Percentiles rank a stretch among this genome's conserved stretches.
Conservation (phyloP, 2,888 invertebrate genomes). For the Panzeria rudis region DNA sequence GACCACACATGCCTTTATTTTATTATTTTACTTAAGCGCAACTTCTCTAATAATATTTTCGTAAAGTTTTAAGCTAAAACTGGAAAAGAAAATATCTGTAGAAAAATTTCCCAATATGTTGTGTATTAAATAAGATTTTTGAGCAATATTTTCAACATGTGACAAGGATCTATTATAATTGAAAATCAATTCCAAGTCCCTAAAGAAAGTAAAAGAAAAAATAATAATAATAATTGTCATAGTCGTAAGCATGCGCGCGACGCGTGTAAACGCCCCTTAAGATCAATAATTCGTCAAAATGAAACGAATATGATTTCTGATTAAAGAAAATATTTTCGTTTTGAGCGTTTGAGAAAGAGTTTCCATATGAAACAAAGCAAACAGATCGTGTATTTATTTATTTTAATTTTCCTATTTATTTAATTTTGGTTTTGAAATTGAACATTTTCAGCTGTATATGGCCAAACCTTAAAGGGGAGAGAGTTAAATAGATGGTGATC, state of each 20-base stretch:
- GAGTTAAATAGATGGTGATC: conserved; percentile 12
- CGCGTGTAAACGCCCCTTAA: conserved; percentile 78
- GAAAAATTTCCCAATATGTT: conserved; percentile 77
- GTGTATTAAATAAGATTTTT: conserved; percentile 74
- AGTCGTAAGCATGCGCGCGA: conserved; percentile 74
- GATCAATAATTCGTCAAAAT: conserved; percentile 76
- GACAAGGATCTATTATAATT: conserved; percentile 49
- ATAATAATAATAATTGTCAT: background rate
- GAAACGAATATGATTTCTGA: conserved; percentile 15
- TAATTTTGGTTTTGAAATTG: background rate
- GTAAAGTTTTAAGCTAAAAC: conserved; percentile 21
- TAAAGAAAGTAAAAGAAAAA: background rate
- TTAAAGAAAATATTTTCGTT: conserved; percentile 56
- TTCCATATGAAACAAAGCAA: background rate
- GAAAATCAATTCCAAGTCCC: background rate
- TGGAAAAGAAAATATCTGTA: background rate
- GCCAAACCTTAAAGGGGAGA: background rate
- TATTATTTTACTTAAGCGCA: background rate
- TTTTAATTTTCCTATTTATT: conserved; percentile 54
- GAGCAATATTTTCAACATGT: conserved; percentile 50
- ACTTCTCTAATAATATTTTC: conserved; percentile 39
- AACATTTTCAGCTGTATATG: conserved; percentile 46
- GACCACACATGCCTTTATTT: conserved; percentile 46
- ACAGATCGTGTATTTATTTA: conserved; percentile 65
- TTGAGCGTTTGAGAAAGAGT: conserved; percentile 19